Percentiles rank a stretch among this genome's conserved stretches.
phyloP scores from a whole-genome alignment of 2,797 vertebrate species.

The Orientallactaga sibirica region DNA sequence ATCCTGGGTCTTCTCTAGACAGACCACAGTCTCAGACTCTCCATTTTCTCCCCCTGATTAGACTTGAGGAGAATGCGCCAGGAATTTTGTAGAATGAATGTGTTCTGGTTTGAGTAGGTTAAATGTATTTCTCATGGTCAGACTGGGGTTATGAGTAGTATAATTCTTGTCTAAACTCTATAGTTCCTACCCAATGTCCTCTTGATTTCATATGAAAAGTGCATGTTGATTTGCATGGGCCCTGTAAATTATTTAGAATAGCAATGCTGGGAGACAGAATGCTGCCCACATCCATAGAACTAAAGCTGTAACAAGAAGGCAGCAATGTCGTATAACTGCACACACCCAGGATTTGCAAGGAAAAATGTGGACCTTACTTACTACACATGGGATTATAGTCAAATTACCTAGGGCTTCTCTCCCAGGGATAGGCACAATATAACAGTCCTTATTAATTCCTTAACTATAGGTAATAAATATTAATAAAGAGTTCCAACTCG shows the following conservation, averaged over 20 bases:
- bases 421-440: constrained; percentile 18
- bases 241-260: constrained; percentile 9
- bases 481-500: constrained; percentile 67
- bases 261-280: neutral
- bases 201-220: neutral
- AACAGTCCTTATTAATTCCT: constrained; percentile 66
- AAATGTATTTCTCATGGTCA: neutral
- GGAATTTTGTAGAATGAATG: neutral
- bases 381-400: constrained; percentile 27
- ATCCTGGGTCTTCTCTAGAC: neutral
- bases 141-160: neutral
- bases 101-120: neutral
- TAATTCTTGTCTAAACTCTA: neutral
- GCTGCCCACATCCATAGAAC: neutral
- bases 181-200: neutral
- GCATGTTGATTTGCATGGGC: neutral
- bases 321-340: neutral
- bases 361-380: constrained; percentile 8
- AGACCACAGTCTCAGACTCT: neutral
- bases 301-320: neutral
- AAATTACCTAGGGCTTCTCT: constrained; percentile 45
- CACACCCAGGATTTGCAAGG: neutral
- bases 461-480: constrained; percentile 70
- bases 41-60: neutral
- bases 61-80: neutral